Evolutionary conservation across 2,113 vertebrate species (phyloP), one percentile per base, ranked within the genome.

Genomic region (Neogobius melanostomus): DNA sequence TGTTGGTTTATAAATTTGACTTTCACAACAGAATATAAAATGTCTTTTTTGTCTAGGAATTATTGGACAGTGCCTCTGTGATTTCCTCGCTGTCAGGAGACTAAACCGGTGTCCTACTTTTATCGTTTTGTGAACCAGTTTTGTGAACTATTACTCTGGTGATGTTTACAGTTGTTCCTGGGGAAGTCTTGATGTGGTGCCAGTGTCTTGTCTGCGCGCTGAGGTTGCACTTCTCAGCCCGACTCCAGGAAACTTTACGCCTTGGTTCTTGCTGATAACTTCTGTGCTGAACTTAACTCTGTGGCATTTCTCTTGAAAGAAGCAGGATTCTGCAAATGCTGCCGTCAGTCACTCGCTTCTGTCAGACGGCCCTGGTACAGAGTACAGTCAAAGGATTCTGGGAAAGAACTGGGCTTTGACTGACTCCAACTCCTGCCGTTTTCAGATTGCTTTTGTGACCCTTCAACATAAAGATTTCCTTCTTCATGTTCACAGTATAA

Each of bases 321-420:
- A 61, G 42, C 14, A n/a, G 59, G 8, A 44, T 61, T 59, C 42
- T 15, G 44, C 59, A 61, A 59, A 59, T 7, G 56, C 56, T 59
- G 56, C 56, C 28, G 28, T 59, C 56, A 59, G 56, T 59, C 56
- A 59, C 56, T 44, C 15, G n/a, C 14, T 36, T 8, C 42, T 45
- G 59, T 61, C 59, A 44, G 42, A 61, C 59, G 5, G 5, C 14
- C n/a, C 59, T n/a, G 28, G 28, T 36, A 36, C 28, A 36, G 28
- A 36, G 42, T 61, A 44, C 15, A 61, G 59, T 61, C 59, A 61
- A 61, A 61, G 42, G 59, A 10, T 61, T 61, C 42, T 44, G 44
- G n/a, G 1, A 61, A 7, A 7, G 59, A n/a, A n/a, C 11, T 42
- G 42, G 14, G 36, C 59, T 44, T 44, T 45, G 15, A 44, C 59